Evolutionary conservation across 2,797 vertebrate species (phyloP).

Genomic region (Manis javanica): DNA sequence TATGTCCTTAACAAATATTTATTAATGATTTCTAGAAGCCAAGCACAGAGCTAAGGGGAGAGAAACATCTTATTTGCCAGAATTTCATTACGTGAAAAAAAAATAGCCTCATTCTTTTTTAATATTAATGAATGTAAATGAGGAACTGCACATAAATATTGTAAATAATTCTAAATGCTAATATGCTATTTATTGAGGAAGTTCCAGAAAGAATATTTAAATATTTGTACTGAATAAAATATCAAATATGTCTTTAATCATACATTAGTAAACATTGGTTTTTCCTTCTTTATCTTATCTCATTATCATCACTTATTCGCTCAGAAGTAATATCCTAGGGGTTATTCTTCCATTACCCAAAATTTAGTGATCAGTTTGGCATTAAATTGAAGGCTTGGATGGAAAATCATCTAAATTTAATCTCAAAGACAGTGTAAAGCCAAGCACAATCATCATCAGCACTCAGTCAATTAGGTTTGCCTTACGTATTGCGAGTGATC

Average conservation of each 20-base stretch:
- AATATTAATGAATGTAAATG: constrained; percentile 1
- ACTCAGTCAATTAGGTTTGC: neutral
- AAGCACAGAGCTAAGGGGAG: neutral
- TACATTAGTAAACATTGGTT: neutral
- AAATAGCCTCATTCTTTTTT: neutral
- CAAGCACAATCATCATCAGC: neutral
- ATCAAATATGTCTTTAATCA: constrained; percentile 38
- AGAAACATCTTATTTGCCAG: neutral
- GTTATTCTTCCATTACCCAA: neutral
- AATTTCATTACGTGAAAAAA: neutral
- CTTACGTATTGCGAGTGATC: neutral
- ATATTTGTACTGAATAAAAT: constrained; percentile 45
- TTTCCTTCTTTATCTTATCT: constrained; percentile 23
- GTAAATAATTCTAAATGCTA: constrained; percentile 13
- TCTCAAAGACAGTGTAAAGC: constrained; percentile 17
- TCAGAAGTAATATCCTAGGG: neutral
- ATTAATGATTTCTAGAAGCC: neutral
- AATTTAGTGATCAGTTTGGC: constrained; percentile 21
- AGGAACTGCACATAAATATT: neutral
- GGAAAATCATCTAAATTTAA: constrained; percentile 16
- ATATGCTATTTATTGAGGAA: neutral
- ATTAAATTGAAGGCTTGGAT: neutral
- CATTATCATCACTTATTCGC: neutral
- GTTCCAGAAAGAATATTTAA: constrained; percentile 14
- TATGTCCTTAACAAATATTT: neutral